Percentiles rank a stretch among this genome's conserved stretches.
Conservation (phyloP, 2,113 vertebrate genomes). For the Rana temporaria region DNA sequence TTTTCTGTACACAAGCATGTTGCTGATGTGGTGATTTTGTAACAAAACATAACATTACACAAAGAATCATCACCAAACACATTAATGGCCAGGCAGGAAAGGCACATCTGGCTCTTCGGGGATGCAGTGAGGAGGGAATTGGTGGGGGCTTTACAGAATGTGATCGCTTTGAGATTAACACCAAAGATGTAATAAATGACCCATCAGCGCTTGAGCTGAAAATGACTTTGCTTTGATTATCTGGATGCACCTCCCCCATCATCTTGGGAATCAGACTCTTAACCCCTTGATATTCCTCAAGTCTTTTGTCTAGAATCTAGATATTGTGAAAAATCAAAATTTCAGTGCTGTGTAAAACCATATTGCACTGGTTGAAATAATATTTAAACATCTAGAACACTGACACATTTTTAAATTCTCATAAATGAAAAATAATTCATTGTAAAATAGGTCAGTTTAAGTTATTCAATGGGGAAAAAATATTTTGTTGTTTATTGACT, state of each 20-base stretch:
- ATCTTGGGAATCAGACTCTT: conserved; percentile 10
- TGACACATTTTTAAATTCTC: too few relatives aligned
- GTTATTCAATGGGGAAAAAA: too few relatives aligned
- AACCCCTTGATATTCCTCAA: background rate
- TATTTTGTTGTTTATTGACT: too few relatives aligned
- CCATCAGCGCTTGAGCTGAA: conserved; percentile 16
- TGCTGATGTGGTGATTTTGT: too few relatives aligned
- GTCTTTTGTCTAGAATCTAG: background rate
- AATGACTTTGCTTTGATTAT: conserved; percentile 29
- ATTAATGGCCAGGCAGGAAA: background rate
- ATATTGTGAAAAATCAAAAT: background rate
- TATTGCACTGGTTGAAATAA: too few relatives aligned
- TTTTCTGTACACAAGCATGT: too few relatives aligned
- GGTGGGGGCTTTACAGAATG: conserved; percentile 6
- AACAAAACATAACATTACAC: too few relatives aligned
- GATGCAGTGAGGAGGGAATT: background rate
- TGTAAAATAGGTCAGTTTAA: too few relatives aligned
- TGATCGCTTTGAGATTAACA: conserved; percentile 42
- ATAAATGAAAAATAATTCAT: too few relatives aligned
- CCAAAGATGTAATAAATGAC: conserved; percentile 33
- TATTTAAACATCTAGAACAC: too few relatives aligned
- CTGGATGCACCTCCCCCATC: background rate
- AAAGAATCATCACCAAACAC: background rate
- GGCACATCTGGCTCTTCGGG: conserved; percentile 9
- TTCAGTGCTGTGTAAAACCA: too few relatives aligned